phyloP scores from a whole-genome alignment of 92 coral and sea anemone genomes.

The Bergia sp. region DNA sequence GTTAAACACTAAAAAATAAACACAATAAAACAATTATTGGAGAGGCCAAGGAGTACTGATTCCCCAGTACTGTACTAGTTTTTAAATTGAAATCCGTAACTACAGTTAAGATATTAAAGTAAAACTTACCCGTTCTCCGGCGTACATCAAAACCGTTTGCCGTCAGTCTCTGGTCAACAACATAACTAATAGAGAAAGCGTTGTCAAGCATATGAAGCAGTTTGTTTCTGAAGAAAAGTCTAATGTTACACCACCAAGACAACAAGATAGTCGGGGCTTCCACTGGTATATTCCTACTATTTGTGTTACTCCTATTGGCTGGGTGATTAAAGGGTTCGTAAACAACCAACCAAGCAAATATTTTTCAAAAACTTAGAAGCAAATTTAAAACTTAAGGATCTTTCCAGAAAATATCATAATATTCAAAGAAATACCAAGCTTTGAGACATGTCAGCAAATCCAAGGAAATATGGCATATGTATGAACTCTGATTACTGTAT shows the following conservation, averaged over 20 bases:
- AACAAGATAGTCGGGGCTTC: not conserved
- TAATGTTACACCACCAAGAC: not conserved
- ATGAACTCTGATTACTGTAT: not conserved
- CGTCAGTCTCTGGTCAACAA: slow-evolving; percentile 76
- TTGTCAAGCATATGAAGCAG: not conserved
- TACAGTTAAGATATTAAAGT: not conserved
- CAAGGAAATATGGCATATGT: not conserved
- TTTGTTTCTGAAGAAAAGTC: not conserved
- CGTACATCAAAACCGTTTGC: slow-evolving; percentile 94
- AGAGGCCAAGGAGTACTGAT: not conserved
- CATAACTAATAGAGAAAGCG: slow-evolving; percentile 46
- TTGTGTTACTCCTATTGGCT: too few relatives aligned
- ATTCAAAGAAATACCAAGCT: too few relatives aligned
- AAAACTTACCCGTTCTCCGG: slow-evolving; percentile 69
- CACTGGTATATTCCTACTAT: too few relatives aligned
- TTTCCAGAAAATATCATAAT: too few relatives aligned
- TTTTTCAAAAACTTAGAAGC: too few relatives aligned
- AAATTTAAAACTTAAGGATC: too few relatives aligned
- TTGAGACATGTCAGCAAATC: too few relatives aligned
- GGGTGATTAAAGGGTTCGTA: too few relatives aligned
- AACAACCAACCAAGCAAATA: too few relatives aligned
- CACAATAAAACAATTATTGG: not conserved
- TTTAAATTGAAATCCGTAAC: not conserved
- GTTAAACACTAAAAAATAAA: not conserved
- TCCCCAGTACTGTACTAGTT: not conserved